Evolutionary conservation across 2,113 vertebrate species (phyloP), one percentile per base, ranked within the genome.

Genomic region (Tiliqua scincoides): DNA sequence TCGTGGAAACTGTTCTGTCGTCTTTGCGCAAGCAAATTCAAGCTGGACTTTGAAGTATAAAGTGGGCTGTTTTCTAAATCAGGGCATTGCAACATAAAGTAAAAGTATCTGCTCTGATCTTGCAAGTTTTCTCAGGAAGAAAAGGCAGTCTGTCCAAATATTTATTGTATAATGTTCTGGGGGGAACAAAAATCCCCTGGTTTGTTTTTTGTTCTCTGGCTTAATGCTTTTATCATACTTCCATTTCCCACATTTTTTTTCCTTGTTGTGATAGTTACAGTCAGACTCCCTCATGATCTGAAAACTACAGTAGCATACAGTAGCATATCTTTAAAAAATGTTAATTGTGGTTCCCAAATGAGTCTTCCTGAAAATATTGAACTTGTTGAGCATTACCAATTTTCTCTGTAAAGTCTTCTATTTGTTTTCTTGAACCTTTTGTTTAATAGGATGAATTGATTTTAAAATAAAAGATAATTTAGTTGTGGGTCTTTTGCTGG

Each of bases 221-320:
- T 87, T 92, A 86, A 77, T 89, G 62, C 21, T 89, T 87, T 30
- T 82, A 65, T 83, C 84, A 37, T 85, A 30, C 91, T 91, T 89
- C 80, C n/a, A 14, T 32, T 87, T 62, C 75, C 1, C 40, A 81
- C 3, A 1, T 43, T 37, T 67, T 91, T 81, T 83, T 75, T 35
- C 14, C 57, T 40, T 84, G 61, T 63, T 84, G 11, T 75, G 70
- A 23, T 83, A 43, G 54, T 82, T 71, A 25, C 59, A 23, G 70
- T 21, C 25, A 62, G 82, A n/a, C 27, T 74, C 59, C 35, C 37
- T 48, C 10, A 40, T 83, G 35, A 84, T 30, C 54, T 74, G 6
- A 71, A 71, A 32, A 37, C 12, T n/a, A 52, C 9, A 54, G 67
- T 52, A 30, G 43, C 18, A 12, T 61, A 37, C 40, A n/a, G 9